phyloP scores from a whole-genome alignment of 1,140 invertebrate species.

The Caenorhabditis brenneri region DNA sequence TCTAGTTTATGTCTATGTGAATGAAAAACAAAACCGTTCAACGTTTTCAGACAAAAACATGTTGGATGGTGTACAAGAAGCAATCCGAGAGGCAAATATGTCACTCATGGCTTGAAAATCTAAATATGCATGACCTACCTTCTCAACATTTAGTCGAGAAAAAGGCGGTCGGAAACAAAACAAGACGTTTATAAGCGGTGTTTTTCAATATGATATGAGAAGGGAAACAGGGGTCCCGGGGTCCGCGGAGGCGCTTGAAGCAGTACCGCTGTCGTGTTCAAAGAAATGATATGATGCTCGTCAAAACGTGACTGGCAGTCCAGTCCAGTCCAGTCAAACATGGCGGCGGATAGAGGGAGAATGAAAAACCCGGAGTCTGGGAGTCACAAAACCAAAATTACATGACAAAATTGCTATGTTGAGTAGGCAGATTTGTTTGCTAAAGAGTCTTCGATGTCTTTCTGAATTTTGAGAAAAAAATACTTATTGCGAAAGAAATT shows the following conservation, averaged over 20 bases:
- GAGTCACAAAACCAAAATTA: conserved; percentile 34
- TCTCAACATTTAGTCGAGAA: not conserved
- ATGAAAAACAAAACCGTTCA: not conserved
- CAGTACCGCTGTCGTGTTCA: conserved; percentile 24
- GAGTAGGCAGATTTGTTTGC: conserved; percentile 25
- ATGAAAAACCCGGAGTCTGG: not conserved
- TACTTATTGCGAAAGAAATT: not conserved
- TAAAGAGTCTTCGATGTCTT: not conserved
- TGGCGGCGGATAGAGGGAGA: not conserved
- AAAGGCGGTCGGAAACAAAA: conserved; percentile 34
- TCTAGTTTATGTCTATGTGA: not conserved
- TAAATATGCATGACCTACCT: conserved; percentile 43
- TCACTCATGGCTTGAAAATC: conserved; percentile 37
- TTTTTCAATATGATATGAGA: conserved; percentile 37
- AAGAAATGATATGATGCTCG: conserved; percentile 35
- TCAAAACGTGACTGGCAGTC: conserved; percentile 38
- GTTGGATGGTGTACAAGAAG: not conserved
- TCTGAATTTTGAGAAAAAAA: not conserved
- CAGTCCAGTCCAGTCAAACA: conserved; percentile 22
- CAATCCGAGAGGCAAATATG: not conserved
- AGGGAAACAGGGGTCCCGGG: not conserved
- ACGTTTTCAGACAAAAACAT: conserved; percentile 8
- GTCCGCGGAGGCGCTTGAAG: not conserved
- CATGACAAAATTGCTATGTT: conserved; percentile 27
- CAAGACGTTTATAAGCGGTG: conserved; percentile 37